These are phyloP conservation scores for Hoplodrina ambigua DNA, from an alignment of 2,888 invertebrate genomes.

Conservation along the genomic window DNA sequence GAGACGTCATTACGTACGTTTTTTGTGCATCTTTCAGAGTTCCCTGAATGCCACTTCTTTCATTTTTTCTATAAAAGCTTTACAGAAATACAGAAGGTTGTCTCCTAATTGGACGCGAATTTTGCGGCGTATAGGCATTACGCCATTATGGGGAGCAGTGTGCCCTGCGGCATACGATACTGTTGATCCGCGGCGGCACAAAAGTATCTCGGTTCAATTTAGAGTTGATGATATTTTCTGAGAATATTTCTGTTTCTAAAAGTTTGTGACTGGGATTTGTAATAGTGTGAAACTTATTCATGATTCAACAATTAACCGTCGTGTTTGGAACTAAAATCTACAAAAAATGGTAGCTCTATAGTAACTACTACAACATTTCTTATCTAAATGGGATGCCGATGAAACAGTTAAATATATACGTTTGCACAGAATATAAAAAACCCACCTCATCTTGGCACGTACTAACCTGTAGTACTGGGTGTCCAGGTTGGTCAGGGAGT, in stretches of 20 bases:
- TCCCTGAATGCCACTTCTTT: slow-evolving; percentile 36
- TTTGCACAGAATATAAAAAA: too few relatives aligned
- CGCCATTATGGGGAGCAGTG: slow-evolving; percentile 17
- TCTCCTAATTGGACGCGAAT: slow-evolving; percentile 54
- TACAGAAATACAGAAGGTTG: slow-evolving; percentile 42
- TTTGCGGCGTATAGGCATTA: slow-evolving; percentile 26
- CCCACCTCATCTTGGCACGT: neutral
- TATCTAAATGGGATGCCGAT: too few relatives aligned
- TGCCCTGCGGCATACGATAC: slow-evolving; percentile 26
- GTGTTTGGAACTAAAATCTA: slow-evolving; percentile 2
- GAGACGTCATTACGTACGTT: slow-evolving; percentile 44
- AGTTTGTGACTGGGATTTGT: slow-evolving; percentile 4
- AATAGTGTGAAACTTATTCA: slow-evolving; percentile 15
- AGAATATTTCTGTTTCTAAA: slow-evolving; percentile 23
- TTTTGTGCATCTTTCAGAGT: slow-evolving; percentile 46
- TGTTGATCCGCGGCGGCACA: slow-evolving; percentile 12
- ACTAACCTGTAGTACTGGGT: slow-evolving; percentile 85
- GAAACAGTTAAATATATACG: too few relatives aligned
- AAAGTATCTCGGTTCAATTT: slow-evolving; percentile 16
- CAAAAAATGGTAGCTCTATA: neutral
- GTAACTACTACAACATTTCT: neutral
- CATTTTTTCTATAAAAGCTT: slow-evolving; percentile 49
- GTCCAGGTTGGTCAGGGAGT: slow-evolving; percentile 77
- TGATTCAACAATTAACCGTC: slow-evolving; percentile 14
- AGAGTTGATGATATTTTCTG: slow-evolving; percentile 14